Evolutionary conservation across 1,140 invertebrate species (phyloP).

Genomic region (Brachionus angularis): DNA sequence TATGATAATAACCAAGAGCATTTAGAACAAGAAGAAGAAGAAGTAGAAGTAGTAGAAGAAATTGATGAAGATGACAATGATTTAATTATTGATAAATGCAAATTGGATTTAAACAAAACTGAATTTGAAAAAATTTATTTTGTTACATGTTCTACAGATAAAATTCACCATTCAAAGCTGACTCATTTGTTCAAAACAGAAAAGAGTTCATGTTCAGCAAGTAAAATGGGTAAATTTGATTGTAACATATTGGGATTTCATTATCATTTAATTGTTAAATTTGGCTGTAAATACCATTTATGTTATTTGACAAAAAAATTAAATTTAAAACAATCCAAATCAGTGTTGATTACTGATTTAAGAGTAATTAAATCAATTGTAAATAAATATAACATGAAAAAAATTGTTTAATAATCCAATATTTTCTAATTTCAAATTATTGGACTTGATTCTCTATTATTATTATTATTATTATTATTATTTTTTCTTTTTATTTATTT

Average conservation of each 20-base stretch:
- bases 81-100: background rate
- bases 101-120: background rate
- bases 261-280: constrained; percentile 31
- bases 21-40: background rate
- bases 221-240: constrained; percentile 25
- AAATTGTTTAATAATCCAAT: no score
- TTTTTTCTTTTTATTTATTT: no score
- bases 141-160: constrained; percentile 23
- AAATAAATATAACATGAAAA: constrained; percentile 25
- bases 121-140: constrained; percentile 25
- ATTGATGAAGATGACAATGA: background rate
- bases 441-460: no score
- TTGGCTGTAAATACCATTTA: constrained; percentile 32
- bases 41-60: background rate
- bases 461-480: no score
- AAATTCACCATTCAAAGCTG: constrained; percentile 9
- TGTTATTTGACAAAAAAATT: constrained; percentile 25
- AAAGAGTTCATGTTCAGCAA: background rate
- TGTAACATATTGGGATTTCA: constrained; percentile 12
- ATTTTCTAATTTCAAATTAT: no score
- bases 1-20: background rate
- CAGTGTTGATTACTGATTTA: constrained; percentile 34
- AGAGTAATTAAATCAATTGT: constrained; percentile 6
- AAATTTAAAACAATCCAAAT: constrained; percentile 13
- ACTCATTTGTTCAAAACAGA: constrained; percentile 8